Conservation (phyloP, 2,797 vertebrate species). For the Danio tinwini region DNA sequence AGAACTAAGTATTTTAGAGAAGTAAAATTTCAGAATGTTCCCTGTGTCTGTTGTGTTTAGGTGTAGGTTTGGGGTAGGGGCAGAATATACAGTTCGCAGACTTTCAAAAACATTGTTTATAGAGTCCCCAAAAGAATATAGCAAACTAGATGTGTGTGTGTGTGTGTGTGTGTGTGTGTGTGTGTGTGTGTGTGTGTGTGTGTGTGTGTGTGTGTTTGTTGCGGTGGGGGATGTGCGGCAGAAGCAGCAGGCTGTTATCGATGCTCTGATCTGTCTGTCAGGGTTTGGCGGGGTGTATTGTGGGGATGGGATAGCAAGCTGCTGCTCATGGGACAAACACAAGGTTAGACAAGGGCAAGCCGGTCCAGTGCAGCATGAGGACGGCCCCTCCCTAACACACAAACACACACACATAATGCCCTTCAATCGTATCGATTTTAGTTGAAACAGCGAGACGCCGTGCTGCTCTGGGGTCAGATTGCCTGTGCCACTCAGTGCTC, state of each 20-base stretch:
- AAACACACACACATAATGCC: slow-evolving; percentile 68
- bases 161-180: slow-evolving; percentile 25
- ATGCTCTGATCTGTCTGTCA: slow-evolving; percentile 61
- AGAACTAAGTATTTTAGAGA: no score
- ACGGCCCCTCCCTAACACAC: slow-evolving; percentile 26
- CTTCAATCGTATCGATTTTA: slow-evolving; percentile 85
- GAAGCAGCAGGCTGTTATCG: slow-evolving; percentile 57
- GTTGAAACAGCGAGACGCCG: slow-evolving; percentile 78
- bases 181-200: slow-evolving; percentile 34
- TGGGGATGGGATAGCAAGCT: slow-evolving; percentile 38
- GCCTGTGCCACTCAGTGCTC: slow-evolving; percentile 70
- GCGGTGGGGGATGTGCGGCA: slow-evolving; percentile 42
- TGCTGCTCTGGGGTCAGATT: slow-evolving; percentile 79
- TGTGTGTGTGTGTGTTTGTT: slow-evolving; percentile 20
- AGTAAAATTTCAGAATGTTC: no score
- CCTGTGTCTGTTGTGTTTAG: no score
- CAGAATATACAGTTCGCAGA: no score
- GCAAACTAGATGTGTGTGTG: slow-evolving; percentile 2
- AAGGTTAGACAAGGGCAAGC: slow-evolving; percentile 68
- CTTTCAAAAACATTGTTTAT: no score
- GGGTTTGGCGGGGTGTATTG: slow-evolving; percentile 46
- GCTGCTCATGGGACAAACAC: slow-evolving; percentile 55
- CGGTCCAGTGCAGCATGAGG: slow-evolving; percentile 32
- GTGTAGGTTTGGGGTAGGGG: no score
- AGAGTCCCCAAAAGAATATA: no score